These are phyloP conservation scores for Maccullochella peelii DNA, from an alignment of 2,113 vertebrate species.

Conservation along the genomic window DNA sequence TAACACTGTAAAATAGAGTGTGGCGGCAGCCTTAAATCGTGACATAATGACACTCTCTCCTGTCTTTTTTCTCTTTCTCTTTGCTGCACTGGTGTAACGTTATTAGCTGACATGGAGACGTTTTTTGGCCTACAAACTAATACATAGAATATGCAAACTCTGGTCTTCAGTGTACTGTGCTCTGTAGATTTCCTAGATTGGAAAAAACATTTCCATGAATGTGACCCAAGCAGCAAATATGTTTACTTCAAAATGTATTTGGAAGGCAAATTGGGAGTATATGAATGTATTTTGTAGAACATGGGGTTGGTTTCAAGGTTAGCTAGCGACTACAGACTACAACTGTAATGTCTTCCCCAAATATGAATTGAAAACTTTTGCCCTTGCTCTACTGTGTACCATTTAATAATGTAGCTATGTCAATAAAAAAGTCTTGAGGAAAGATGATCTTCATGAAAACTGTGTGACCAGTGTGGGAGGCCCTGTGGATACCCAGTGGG, in stretches of 20 bases:
- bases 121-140: not conserved
- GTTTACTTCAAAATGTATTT: not conserved
- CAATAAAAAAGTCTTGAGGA: not conserved
- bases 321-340: not conserved
- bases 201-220: not conserved
- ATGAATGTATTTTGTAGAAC: not conserved
- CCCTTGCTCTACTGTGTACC: not conserved
- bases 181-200: not conserved
- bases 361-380: not conserved
- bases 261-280: not conserved
- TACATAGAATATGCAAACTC: too few species aligned
- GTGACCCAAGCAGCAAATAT: not conserved
- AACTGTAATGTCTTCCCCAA: not conserved
- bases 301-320: not conserved
- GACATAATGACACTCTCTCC: not conserved
- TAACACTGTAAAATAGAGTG: not conserved
- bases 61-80: not conserved
- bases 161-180: too few species aligned
- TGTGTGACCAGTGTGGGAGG: not conserved
- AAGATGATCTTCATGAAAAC: slow-evolving; percentile 18
- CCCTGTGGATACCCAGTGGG: not conserved
- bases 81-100: not conserved
- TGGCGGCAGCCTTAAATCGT: not conserved
- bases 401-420: slow-evolving; percentile 14
- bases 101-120: not conserved